Percentiles rank a stretch among this genome's conserved stretches.
phyloP scores from a whole-genome alignment of 2,888 invertebrate species.

The Catocala nupta region DNA sequence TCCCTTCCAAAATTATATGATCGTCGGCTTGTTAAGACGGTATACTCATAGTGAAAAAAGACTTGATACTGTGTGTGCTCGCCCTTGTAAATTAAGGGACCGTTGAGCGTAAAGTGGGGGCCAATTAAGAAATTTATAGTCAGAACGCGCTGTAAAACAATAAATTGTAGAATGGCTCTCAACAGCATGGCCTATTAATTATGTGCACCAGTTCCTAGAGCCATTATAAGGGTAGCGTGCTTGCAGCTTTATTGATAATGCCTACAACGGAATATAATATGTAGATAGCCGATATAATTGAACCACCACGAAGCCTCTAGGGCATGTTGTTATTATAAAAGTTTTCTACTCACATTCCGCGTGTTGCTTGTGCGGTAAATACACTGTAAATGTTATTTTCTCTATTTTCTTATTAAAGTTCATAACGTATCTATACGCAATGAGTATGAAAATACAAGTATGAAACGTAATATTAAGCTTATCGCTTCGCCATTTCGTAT shows the following conservation, averaged over 20 bases:
- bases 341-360: background rate
- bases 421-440: no score
- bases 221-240: slow-evolving; percentile 51
- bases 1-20: slow-evolving; percentile 77
- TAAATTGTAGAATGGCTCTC: slow-evolving; percentile 82
- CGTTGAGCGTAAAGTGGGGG: slow-evolving; percentile 77
- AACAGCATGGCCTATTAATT: slow-evolving; percentile 80
- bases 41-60: slow-evolving; percentile 59
- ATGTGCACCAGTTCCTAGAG: slow-evolving; percentile 68
- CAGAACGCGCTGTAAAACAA: slow-evolving; percentile 83
- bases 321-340: slow-evolving; percentile 8
- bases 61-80: slow-evolving; percentile 72
- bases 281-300: slow-evolving; percentile 18
- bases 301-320: slow-evolving; percentile 10
- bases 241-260: slow-evolving; percentile 50
- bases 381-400: no score
- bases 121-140: slow-evolving; percentile 85
- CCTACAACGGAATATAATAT: slow-evolving; percentile 27
- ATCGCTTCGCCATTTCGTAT: no score
- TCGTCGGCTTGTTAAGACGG: slow-evolving; percentile 67
- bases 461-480: no score
- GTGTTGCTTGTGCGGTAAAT: no score
- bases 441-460: no score
- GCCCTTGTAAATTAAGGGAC: slow-evolving; percentile 83
- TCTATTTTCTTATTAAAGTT: no score